phyloP scores from a whole-genome alignment of 2,888 invertebrate species.

The Crossocerus cetratus region DNA sequence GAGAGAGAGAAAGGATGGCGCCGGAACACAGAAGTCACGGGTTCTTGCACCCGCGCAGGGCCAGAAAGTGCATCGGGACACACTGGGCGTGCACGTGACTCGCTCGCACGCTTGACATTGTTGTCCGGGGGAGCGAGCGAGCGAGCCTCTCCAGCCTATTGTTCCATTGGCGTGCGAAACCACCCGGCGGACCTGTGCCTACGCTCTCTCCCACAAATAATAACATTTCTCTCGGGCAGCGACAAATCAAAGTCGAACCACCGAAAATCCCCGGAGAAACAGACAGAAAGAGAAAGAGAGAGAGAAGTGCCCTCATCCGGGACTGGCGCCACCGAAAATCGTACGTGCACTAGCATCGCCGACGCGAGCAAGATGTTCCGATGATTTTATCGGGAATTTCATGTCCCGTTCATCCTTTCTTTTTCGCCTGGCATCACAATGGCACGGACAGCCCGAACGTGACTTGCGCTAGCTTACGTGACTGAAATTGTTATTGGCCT shows the following conservation, averaged over 20 bases:
- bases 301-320: not conserved
- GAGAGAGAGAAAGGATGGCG: slow-evolving; percentile 35
- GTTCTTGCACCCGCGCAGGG: slow-evolving; percentile 53
- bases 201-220: slow-evolving; percentile 51
- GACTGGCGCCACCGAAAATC: slow-evolving; percentile 50
- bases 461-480: slow-evolving; percentile 3
- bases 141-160: slow-evolving; percentile 52
- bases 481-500: slow-evolving; percentile 21
- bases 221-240: slow-evolving; percentile 60
- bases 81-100: slow-evolving; percentile 57
- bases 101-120: slow-evolving; percentile 60
- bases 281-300: no score
- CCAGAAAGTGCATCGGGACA: slow-evolving; percentile 28
- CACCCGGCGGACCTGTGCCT: slow-evolving; percentile 26
- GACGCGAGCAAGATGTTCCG: slow-evolving; percentile 36
- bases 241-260: slow-evolving; percentile 50
- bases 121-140: slow-evolving; percentile 41
- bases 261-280: slow-evolving; percentile 30
- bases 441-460: not conserved
- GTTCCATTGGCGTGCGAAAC: slow-evolving; percentile 64
- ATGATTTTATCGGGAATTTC: slow-evolving; percentile 29
- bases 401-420: slow-evolving; percentile 11
- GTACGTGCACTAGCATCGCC: slow-evolving; percentile 23
- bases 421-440: slow-evolving; percentile 2
- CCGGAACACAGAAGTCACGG: slow-evolving; percentile 59